Base-by-base conservation (phyloP, 2,888 invertebrate genomes). In the Phortica magna region DNA sequence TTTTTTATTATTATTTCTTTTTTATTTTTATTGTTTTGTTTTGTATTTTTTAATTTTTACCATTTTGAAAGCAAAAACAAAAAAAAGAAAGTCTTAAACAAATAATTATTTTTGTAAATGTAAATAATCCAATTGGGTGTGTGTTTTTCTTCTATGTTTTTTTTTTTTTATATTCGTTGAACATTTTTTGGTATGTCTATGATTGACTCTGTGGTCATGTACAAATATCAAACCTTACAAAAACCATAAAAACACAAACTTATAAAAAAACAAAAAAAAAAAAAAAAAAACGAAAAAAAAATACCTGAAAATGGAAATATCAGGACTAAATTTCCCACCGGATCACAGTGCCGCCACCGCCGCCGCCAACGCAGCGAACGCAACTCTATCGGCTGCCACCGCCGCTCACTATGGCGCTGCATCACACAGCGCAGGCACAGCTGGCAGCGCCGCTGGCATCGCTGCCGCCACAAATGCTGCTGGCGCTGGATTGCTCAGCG, bases 401-500 rank as follows among this genome's bases (percentile, higher is more conserved):
- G 73, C 76, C 61, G 73, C 76, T 55, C 75, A 77, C 74, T 53
- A 57, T 17, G 57, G 61, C 19, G 61, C 61, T 19, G n/a, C 68
- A 68, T 17, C 67, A 67, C 19, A 67, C 77, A 73, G 79, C 78
- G 19, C 83, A 82, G 43, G 82, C 73, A 70, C 89, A 84, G 89
- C 80, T 78, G 68, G 91, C 80, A 84, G 64, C 86, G 22, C 83
- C 82, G 74, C 78, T 79, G 79, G 81, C 75, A 73, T 81, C 84
- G 19, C 79, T 86, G 76, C 83, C 87, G 71, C 84, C 88, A 82
- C 84, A 85, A 84, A 84, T 86, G 92, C 91, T 86, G 89, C 93
- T 84, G 92, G 93, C 86, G 92, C 93, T 85, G 88, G 90, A 89
- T 81, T 90, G 83, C 90, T 93, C 84, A 90, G 95, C 89, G 94